Conservation (phyloP, 2,797 vertebrate species). For the Phylloscopus collybita region DNA sequence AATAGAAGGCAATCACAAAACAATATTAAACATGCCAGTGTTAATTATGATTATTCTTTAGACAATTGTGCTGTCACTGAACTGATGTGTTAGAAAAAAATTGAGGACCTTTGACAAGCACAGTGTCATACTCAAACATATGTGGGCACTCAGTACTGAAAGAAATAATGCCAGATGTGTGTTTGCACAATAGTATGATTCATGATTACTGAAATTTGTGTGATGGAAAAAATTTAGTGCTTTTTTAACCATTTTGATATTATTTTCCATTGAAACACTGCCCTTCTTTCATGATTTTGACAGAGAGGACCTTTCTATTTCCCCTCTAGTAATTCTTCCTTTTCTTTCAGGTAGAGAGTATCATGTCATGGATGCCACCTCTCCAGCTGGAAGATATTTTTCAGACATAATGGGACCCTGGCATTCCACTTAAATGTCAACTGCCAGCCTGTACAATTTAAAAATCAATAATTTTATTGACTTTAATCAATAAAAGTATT, state of each 20-base stretch:
- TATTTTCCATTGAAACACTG: not conserved
- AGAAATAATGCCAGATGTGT: conserved; percentile 57
- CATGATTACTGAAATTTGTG: conserved; percentile 40
- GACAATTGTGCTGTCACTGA: conserved; percentile 39
- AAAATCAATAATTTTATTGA: not conserved
- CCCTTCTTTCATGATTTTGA: not conserved
- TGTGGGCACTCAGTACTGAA: conserved; percentile 7
- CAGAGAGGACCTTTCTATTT: not conserved
- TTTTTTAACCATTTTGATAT: conserved; percentile 22
- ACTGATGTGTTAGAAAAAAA: not conserved
- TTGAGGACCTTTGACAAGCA: conserved; percentile 55
- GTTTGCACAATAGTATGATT: conserved; percentile 43
- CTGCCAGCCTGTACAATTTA: not conserved
- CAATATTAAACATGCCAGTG: conserved; percentile 15
- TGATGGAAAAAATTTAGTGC: not conserved
- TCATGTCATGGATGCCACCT: not conserved
- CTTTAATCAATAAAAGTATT: not conserved
- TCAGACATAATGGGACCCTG: not conserved
- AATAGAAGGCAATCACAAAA: conserved; percentile 41
- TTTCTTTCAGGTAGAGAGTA: not conserved
- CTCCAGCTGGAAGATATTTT: conserved; percentile 8
- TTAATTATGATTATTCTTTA: conserved; percentile 30
- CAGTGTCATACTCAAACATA: conserved; percentile 15
- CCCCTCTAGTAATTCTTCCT: not conserved
- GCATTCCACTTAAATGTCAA: not conserved